Percentiles rank a stretch among this genome's conserved stretches.
Conservation (phyloP, 2,797 vertebrate species). For the Margarornis squamiger region DNA sequence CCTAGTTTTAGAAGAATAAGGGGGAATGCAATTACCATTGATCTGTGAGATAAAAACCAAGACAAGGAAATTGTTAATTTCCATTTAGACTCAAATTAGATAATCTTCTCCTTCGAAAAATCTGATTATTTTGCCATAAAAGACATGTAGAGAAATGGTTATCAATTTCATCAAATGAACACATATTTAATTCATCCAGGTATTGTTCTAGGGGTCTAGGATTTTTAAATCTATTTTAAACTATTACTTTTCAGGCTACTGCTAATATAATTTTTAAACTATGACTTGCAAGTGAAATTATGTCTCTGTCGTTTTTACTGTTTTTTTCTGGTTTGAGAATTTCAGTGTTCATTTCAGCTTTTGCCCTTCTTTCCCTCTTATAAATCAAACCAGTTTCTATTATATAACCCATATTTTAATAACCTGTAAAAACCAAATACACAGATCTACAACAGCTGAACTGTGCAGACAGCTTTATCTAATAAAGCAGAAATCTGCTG, state of each 20-base stretch:
- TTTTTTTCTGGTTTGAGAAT: not conserved
- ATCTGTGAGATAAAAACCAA: not conserved
- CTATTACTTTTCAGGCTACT: not conserved
- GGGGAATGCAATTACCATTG: not conserved
- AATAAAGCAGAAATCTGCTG: not conserved
- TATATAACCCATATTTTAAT: not conserved
- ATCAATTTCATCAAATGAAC: not conserved
- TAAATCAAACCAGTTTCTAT: not conserved
- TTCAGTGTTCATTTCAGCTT: not conserved
- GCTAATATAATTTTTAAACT: not conserved
- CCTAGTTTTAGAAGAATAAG: not conserved
- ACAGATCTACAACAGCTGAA: not conserved
- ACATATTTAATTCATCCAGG: not conserved
- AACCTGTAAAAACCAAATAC: not conserved
- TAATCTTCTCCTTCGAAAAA: not conserved
- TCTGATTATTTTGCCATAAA: not conserved
- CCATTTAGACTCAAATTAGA: conserved; percentile 8
- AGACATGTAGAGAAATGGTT: not conserved
- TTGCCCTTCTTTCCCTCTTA: not conserved
- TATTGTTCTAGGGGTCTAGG: not conserved
- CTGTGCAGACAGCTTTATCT: not conserved
- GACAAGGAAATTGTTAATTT: not conserved
- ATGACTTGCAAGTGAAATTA: not conserved
- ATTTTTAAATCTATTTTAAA: not conserved
- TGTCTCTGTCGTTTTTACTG: not conserved